phyloP scores from a whole-genome alignment of 92 coral and sea anemone species.

The Galaxea fascicularis region DNA sequence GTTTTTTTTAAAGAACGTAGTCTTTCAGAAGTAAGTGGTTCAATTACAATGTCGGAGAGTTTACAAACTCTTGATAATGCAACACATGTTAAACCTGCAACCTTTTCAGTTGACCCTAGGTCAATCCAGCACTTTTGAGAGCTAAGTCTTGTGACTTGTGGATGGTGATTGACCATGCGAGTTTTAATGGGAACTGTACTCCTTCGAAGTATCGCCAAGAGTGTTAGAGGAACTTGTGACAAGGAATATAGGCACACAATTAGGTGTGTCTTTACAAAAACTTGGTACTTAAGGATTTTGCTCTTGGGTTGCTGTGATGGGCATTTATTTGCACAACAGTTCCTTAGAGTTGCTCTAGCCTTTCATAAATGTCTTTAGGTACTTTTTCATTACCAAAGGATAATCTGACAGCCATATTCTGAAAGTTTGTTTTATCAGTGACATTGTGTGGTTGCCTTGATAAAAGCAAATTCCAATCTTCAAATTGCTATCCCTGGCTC shows the following conservation, averaged over 20 bases:
- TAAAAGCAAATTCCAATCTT: slow-evolving; percentile 60
- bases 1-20: not conserved
- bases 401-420: slow-evolving; percentile 22
- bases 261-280: slow-evolving; percentile 49
- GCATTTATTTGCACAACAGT: slow-evolving; percentile 37
- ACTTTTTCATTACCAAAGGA: slow-evolving; percentile 51
- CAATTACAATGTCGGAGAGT: slow-evolving; percentile 7
- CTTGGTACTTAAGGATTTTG: slow-evolving; percentile 49
- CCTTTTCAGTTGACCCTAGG: slow-evolving; percentile 35
- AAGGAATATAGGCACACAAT: slow-evolving; percentile 47
- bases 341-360: not conserved
- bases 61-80: slow-evolving; percentile 25
- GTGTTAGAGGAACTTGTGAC: slow-evolving; percentile 27
- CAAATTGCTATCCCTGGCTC: slow-evolving; percentile 64
- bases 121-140: slow-evolving; percentile 26
- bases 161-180: slow-evolving; percentile 37
- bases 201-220: not conserved
- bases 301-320: slow-evolving; percentile 38
- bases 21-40: slow-evolving; percentile 28
- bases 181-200: slow-evolving; percentile 28
- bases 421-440: not conserved
- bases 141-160: slow-evolving; percentile 39
- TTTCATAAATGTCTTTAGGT: slow-evolving; percentile 35
- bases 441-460: slow-evolving; percentile 52
- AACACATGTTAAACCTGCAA: slow-evolving; percentile 43